A percentile compares a stretch with the other conserved stretches of the same genome.
phyloP scores from a whole-genome alignment of 1,140 invertebrate genomes.

The Nephotettix cincticeps region DNA sequence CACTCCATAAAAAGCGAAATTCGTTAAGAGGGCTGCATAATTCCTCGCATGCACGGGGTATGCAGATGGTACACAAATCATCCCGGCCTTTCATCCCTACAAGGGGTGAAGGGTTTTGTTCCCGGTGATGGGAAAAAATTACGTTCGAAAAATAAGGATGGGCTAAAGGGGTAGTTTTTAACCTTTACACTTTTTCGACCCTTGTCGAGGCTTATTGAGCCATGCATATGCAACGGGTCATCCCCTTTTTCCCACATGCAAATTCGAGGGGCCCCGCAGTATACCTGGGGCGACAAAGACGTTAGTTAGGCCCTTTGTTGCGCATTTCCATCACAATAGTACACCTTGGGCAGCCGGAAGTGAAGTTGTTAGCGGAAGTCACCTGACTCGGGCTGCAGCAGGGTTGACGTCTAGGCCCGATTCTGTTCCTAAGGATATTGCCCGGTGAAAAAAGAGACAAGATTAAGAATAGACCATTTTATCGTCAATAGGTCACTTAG shows the following conservation, averaged over 20 bases:
- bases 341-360: slow-evolving; percentile 2
- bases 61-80: slow-evolving; percentile 23
- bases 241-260: slow-evolving; percentile 13
- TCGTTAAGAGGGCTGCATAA: slow-evolving; percentile 22
- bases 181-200: slow-evolving; percentile 13
- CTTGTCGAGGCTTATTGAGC: slow-evolving; percentile 11
- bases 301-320: slow-evolving; percentile 10
- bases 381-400: not conserved
- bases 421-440: no score
- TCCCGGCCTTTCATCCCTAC: not conserved
- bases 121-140: slow-evolving; percentile 22
- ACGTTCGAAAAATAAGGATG: slow-evolving; percentile 20
- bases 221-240: slow-evolving; percentile 20
- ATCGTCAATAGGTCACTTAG: no score
- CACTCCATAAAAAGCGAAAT: slow-evolving; percentile 22
- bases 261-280: not conserved
- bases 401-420: not conserved
- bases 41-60: slow-evolving; percentile 15
- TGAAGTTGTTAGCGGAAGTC: not conserved
- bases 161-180: slow-evolving; percentile 12
- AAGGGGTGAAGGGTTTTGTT: slow-evolving; percentile 4
- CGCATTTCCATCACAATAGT: slow-evolving; percentile 8
- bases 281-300: not conserved
- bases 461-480: no score
- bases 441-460: no score